Base-by-base conservation (phyloP, 1,140 invertebrate genomes). In the Drosophila aff. region DNA sequence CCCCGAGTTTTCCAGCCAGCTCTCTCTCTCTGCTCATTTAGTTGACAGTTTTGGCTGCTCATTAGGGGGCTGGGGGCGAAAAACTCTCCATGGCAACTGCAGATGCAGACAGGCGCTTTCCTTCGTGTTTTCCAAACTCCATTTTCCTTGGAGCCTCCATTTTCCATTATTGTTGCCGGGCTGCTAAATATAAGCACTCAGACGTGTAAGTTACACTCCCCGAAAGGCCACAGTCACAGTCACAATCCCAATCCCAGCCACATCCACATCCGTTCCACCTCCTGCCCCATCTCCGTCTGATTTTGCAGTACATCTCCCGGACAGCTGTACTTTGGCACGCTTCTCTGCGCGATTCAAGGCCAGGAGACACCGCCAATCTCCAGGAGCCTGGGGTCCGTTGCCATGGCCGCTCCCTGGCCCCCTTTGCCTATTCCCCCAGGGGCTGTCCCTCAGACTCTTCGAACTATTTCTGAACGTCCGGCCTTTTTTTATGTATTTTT, bases 291-390 rank as follows among this genome's bases (percentile, higher is more conserved):
- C 23, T 41, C 58, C 47, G 13, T 41, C 59, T 50, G 26, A 50
- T 23, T 44, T 40, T 13, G 36, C n/a, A 57, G 36, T 40, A 50
- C 67, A 50, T 55, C 31, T 41, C 65, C 69, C 80, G 73, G 81
- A 79, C 82, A 85, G 82, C 79, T 80, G 83, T 73, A 75, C 64
- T 89, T 89, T 87, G 83, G 83, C 83, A 87, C 83, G 83, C 83
- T 84, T 78, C 82, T 65, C 50, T 50, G 18, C 33, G 11, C 23
- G 36, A 77, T 77, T 77, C 76, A 79, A 57, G 72, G 63, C 63
- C 79, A 82, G 60, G 43, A 77, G 75, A 77, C 74, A 68, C 74
- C 75, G 75, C 64, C 74, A 76, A 76, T 76, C 61, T 76, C 46
- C 73, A 53, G 41, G 52, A 76, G 75, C 31, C 16, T 8, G 40